A percentile compares a stretch with the other conserved stretches of the same genome.
These are phyloP conservation scores for Mesocricetus auratus DNA, from an alignment of 2,113 vertebrate species.

Conservation along the genomic window DNA sequence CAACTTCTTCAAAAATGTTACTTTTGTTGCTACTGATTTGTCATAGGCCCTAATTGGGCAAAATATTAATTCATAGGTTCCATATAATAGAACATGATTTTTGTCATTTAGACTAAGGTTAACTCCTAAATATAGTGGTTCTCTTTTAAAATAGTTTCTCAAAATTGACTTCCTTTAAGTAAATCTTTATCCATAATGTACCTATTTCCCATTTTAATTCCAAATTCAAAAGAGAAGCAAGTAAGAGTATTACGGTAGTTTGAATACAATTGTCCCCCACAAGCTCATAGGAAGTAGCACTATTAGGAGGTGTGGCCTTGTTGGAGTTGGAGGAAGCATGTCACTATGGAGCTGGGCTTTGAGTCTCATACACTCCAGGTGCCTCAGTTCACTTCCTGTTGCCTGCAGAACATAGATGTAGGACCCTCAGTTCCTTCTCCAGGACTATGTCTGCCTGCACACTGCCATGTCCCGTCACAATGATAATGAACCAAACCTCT, in stretches of 20 bases:
- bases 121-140: background rate
- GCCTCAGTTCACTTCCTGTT: background rate
- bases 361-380: background rate
- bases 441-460: background rate
- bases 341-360: background rate
- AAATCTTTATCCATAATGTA: background rate
- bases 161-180: background rate
- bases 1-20: constrained; percentile 14
- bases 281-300: background rate
- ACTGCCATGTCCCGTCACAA: background rate
- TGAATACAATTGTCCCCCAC: background rate
- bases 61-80: background rate
- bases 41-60: background rate
- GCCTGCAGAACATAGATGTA: background rate
- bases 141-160: constrained; percentile 39
- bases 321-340: background rate
- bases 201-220: constrained; percentile 44
- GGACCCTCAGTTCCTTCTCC: background rate
- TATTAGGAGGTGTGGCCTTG: background rate
- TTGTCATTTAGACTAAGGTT: background rate
- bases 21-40: constrained; percentile 19
- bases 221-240: constrained; percentile 26
- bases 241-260: background rate
- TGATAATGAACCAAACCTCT: background rate
- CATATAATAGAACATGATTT: constrained; percentile 37